Conservation (phyloP, 1,140 invertebrate genomes). For the Drosophila persimilis region DNA sequence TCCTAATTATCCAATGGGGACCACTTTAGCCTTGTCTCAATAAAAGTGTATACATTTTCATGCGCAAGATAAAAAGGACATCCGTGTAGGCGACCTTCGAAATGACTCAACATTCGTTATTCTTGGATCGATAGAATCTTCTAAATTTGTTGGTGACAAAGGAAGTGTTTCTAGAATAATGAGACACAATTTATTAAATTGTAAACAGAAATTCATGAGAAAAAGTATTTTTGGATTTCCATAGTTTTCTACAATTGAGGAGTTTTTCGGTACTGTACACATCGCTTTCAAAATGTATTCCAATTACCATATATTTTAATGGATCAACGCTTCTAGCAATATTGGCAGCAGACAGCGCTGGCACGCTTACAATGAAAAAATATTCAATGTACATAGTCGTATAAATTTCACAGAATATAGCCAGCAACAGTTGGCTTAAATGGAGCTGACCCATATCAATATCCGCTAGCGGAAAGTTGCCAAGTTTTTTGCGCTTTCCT, state of each 20-base stretch:
- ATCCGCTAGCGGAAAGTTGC: constrained; percentile 18
- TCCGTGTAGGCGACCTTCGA: constrained; percentile 17
- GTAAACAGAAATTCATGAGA: no score
- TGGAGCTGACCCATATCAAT: constrained; percentile 19
- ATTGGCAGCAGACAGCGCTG: no score
- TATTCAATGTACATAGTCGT: constrained; percentile 31
- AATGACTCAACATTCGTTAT: neutral
- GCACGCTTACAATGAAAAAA: no score
- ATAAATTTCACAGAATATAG: constrained; percentile 42
- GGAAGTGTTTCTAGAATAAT: neutral
- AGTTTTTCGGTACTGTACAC: no score
- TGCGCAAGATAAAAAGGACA: constrained; percentile 29
- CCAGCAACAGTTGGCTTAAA: constrained; percentile 50
- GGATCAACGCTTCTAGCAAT: no score
- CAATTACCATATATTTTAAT: no score
- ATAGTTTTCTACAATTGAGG: no score
- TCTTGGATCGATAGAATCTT: constrained; percentile 23
- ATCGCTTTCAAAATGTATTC: no score
- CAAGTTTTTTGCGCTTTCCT: constrained; percentile 29
- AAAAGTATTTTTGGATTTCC: no score
- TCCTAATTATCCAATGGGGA: constrained; percentile 42
- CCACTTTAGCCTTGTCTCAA: constrained; percentile 24
- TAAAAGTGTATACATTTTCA: constrained; percentile 19
- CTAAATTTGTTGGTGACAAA: no score
- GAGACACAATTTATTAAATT: neutral